Evolutionary conservation across 2,888 invertebrate species (phyloP).

Genomic region (Drosophila nr. perissopoda): DNA sequence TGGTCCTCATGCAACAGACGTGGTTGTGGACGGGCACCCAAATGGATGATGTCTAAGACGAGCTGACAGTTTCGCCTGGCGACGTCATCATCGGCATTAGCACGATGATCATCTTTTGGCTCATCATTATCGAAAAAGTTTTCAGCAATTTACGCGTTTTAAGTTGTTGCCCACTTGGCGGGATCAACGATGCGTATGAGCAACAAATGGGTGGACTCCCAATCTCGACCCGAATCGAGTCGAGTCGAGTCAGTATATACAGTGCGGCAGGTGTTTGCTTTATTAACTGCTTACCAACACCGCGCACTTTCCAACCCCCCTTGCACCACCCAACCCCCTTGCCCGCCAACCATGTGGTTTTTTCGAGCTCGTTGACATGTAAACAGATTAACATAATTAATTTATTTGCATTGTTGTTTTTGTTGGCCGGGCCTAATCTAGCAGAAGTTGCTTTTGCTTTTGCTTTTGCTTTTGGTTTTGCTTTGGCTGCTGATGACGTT

Average conservation of each 20-base stretch:
- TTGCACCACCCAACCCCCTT: not conserved
- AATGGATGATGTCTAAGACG: constrained; percentile 67
- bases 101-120: constrained; percentile 3
- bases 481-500: constrained; percentile 36
- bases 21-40: constrained; percentile 12
- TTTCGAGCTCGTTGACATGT: constrained; percentile 63
- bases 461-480: constrained; percentile 15
- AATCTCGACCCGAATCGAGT: not conserved
- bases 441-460: constrained; percentile 19
- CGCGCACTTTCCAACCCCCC: not conserved
- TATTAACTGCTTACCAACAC: constrained; percentile 55
- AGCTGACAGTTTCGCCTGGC: constrained; percentile 35
- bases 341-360: constrained; percentile 15
- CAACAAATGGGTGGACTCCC: constrained; percentile 36
- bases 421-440: constrained; percentile 43
- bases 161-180: constrained; percentile 39
- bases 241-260: not conserved
- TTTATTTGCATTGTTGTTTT: constrained; percentile 64
- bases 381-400: constrained; percentile 81
- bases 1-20: constrained; percentile 34
- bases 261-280: constrained; percentile 73
- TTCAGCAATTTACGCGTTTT: constrained; percentile 49
- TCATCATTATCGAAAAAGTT: constrained; percentile 44
- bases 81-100: constrained; percentile 12
- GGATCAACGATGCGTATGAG: constrained; percentile 61